phyloP scores from a whole-genome alignment of 2,113 vertebrate species.

The Leucopternis melanops region DNA sequence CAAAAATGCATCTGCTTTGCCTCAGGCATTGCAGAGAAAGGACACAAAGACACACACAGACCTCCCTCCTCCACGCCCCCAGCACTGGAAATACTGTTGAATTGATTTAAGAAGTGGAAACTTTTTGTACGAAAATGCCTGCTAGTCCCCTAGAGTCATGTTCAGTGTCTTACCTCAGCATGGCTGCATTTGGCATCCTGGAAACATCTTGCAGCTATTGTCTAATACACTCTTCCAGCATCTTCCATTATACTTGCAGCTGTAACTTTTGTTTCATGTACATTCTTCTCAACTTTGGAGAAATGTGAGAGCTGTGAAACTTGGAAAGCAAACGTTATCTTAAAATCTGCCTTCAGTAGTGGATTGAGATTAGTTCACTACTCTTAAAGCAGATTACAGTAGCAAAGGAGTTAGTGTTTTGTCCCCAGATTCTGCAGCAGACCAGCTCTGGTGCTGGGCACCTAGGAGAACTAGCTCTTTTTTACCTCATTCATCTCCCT shows the following conservation, averaged over 20 bases:
- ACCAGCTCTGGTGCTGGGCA: not conserved
- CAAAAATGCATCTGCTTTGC: not conserved
- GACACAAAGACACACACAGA: not conserved
- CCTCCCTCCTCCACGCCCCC: accelerated
- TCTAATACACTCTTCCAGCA: not conserved
- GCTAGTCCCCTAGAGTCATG: not conserved
- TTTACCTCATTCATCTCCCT: not conserved
- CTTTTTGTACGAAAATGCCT: not conserved
- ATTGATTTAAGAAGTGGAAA: not conserved
- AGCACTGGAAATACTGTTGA: not conserved
- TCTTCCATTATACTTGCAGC: not conserved
- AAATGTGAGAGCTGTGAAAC: not conserved
- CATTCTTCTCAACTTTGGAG: not conserved
- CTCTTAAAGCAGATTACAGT: not conserved
- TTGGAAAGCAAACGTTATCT: not conserved
- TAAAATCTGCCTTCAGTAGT: not conserved
- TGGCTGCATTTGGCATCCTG: not conserved
- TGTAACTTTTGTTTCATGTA: not conserved
- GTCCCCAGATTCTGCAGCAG: not conserved
- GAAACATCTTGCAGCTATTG: not conserved
- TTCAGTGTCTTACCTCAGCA: not conserved
- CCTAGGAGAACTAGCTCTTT: not conserved
- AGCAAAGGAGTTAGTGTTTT: not conserved
- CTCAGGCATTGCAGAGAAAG: not conserved
- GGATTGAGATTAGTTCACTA: not conserved